phyloP scores from a whole-genome alignment of 2,113 vertebrate genomes.

The Antigone vipio region DNA sequence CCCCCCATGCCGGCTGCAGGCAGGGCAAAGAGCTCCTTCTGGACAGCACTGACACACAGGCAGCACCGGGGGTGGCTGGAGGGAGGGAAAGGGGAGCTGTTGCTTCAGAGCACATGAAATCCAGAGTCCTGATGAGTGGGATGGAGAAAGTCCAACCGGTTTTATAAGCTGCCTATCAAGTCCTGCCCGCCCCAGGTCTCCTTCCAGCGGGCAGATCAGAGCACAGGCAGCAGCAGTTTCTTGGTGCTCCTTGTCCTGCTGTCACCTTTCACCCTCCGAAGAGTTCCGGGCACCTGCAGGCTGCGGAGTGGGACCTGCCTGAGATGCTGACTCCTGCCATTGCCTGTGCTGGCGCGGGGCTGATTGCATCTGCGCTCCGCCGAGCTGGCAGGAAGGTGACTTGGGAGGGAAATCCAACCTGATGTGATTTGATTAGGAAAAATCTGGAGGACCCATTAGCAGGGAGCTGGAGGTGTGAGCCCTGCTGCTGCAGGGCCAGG shows the following conservation, averaged over 20 bases:
- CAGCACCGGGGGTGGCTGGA: fast-evolving
- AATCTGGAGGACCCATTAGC: not conserved
- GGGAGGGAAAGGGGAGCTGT: not conserved
- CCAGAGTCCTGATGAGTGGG: not conserved
- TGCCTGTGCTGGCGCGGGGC: fast-evolving
- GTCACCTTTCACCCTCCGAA: not conserved
- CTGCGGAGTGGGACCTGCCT: not conserved
- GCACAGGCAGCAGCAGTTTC: not conserved
- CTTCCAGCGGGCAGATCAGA: not conserved
- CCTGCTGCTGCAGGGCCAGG: not conserved
- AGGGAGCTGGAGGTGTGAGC: not conserved
- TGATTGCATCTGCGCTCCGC: not conserved
- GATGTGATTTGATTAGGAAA: not conserved
- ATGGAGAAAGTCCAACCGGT: not conserved
- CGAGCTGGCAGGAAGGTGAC: not conserved
- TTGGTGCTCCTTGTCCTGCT: fast-evolving
- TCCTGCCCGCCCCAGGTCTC: not conserved
- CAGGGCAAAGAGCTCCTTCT: not conserved
- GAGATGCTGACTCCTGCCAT: not conserved
- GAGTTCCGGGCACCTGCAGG: fast-evolving
- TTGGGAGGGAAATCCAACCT: not conserved
- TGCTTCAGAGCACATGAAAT: not conserved
- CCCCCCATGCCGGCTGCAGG: not conserved
- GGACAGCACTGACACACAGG: not conserved
- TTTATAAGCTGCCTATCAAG: not conserved